phyloP scores from a whole-genome alignment of 2,797 vertebrate genomes.

The Scarus forsteni region DNA sequence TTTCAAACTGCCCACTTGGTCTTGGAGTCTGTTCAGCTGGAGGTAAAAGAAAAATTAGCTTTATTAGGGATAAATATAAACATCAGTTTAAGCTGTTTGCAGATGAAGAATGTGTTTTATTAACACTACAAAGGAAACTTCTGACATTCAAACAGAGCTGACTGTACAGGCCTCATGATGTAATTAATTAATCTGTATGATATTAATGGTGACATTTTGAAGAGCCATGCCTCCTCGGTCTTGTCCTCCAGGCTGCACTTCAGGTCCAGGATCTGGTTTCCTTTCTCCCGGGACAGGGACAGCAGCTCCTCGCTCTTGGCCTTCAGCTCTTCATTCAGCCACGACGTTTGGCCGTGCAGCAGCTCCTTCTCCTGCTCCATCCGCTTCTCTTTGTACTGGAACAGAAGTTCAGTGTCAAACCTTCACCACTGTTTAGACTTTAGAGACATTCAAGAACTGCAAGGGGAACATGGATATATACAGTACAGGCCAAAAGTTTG shows the following conservation, averaged over 20 bases:
- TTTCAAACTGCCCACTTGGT: constrained; percentile 91
- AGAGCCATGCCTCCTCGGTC: constrained; percentile 89
- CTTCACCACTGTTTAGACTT: background rate
- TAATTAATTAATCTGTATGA: too few species aligned
- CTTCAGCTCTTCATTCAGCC: constrained; percentile 93
- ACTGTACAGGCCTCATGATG: too few species aligned
- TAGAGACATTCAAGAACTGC: too few species aligned
- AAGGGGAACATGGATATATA: too few species aligned
- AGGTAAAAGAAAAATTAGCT: constrained; percentile 26
- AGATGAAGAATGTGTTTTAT: background rate
- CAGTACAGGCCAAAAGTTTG: too few species aligned
- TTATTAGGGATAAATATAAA: background rate
- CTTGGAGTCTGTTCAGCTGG: constrained; percentile 90
- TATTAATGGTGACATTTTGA: too few species aligned
- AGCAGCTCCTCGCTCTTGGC: constrained; percentile 95
- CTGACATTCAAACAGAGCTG: background rate
- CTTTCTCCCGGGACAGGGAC: constrained; percentile 90
- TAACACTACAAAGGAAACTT: background rate
- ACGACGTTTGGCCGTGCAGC: constrained; percentile 89
- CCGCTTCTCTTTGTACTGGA: constrained; percentile 94
- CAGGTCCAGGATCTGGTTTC: constrained; percentile 94
- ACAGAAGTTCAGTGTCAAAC: background rate
- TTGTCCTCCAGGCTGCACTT: constrained; percentile 93
- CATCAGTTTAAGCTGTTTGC: background rate
- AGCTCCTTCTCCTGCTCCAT: constrained; percentile 97